A percentile compares a stretch with the other conserved stretches of the same genome.
Evolutionary conservation across 2,888 invertebrate species (phyloP).

Genomic region (Eucera pruinosa): DNA sequence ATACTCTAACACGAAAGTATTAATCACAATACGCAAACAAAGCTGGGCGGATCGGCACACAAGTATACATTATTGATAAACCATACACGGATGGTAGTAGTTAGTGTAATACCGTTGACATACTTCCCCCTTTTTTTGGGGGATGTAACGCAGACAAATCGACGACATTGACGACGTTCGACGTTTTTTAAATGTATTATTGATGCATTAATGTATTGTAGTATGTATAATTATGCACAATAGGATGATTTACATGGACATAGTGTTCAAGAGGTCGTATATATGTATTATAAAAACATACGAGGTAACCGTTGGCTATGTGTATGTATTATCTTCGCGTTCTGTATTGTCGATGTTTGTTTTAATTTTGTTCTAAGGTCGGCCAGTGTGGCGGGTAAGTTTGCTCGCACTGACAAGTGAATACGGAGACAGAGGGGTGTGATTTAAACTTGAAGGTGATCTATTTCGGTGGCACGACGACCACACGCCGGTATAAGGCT

Average conservation of each 20-base stretch:
- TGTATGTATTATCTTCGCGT: conserved; percentile 33
- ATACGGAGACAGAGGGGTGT: conserved; percentile 55
- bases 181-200: background rate
- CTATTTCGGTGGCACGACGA: conserved; percentile 72
- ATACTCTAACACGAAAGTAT: conserved; percentile 52
- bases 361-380: conserved; percentile 62
- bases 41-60: conserved; percentile 16
- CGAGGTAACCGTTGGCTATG: conserved; percentile 15
- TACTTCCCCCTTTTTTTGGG: no score
- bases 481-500: conserved; percentile 62
- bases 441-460: conserved; percentile 76
- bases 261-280: background rate
- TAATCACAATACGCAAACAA: conserved; percentile 53
- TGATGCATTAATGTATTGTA: no score
- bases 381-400: conserved; percentile 45
- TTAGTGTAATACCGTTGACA: conserved; percentile 15
- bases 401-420: conserved; percentile 51
- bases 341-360: conserved; percentile 28
- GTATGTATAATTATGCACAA: background rate
- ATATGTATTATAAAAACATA: conserved; percentile 2
- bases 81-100: background rate
- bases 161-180: background rate
- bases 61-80: conserved; percentile 29
- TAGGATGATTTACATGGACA: background rate
- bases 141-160: background rate